Evolutionary conservation across 2,797 vertebrate species (phyloP), one percentile per base, ranked within the genome.

Genomic region (Manis javanica): DNA sequence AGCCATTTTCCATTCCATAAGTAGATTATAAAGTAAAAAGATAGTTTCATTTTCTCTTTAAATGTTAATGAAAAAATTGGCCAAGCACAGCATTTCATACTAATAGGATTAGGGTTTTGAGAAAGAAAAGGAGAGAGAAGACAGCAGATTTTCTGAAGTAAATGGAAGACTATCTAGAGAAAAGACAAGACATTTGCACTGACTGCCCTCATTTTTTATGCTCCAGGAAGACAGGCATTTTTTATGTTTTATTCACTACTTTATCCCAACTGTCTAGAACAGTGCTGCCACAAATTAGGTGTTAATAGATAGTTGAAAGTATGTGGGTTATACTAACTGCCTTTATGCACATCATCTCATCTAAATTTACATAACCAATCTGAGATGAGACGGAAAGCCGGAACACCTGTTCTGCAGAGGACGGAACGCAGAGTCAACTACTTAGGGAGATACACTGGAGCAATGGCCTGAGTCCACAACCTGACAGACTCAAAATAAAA

Each of bases 11-110:
- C 55, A 63, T 26, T 37, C 29, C n/a, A 46, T 23, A 96, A 63
- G 9, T 34, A 63, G 18, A 53, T 84, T 42, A 71, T 72, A 89
- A 91, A 53, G 16, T 87, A 79, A 18, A 75, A 16, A 83, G 19
- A 37, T 23, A 51, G 11, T 42, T 74, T 93, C 12, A 87, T 72
- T 91, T 85, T 75, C 55, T 63, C 55, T 86, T 95, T 84, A 61
- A 91, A 81, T 24, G 10, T 74, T 90, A 63, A 79, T 55, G 31
- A 85, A 87, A 71, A 74, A 85, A n/a, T 26, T 74, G 42, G 29
- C 46, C 29, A 19, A 24, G n/a, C 8, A 57, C 13, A 66, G 24
- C 42, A 95, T 64, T 81, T 3, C 14, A 74, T 31, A 79, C 11
- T 95, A 88, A 42, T 63, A 66, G 87, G 66, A 42, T 90, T 51